These are phyloP conservation scores for Takifugu ocellatus DNA, from an alignment of 2,797 vertebrate species.

Conservation along the genomic window DNA sequence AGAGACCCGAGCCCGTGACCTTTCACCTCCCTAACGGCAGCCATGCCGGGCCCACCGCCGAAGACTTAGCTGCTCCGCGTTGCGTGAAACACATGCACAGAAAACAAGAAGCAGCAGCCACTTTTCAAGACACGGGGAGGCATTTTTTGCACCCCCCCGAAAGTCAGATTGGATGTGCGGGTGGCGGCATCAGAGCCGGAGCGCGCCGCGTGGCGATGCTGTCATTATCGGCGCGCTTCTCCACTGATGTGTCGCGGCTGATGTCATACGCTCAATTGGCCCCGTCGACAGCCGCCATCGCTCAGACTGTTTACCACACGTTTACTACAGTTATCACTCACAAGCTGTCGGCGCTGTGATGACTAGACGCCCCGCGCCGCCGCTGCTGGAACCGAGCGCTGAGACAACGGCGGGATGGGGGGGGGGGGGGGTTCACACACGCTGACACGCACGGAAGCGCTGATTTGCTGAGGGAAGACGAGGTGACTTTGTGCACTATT, in stretches of 20 bases:
- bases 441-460: conserved; percentile 5
- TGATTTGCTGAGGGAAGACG: no score
- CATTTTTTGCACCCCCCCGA: conserved; percentile 36
- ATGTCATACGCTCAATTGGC: conserved; percentile 80
- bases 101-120: neutral
- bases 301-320: conserved; percentile 66
- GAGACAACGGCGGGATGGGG: conserved; percentile 42
- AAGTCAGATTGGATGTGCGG: conserved; percentile 41
- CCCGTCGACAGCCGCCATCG: conserved; percentile 67
- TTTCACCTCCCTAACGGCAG: conserved; percentile 58
- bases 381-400: conserved; percentile 32
- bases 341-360: conserved; percentile 38
- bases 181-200: conserved; percentile 60
- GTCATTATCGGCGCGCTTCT: conserved; percentile 73
- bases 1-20: conserved; percentile 51
- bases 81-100: conserved; percentile 25
- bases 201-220: conserved; percentile 52
- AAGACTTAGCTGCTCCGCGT: conserved; percentile 39
- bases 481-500: conserved; percentile 31
- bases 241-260: conserved; percentile 67
- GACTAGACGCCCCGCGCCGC: conserved; percentile 29
- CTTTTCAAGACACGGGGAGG: conserved; percentile 23
- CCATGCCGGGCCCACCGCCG: conserved; percentile 23
- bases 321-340: conserved; percentile 72
- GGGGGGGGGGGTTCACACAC: conserved; percentile 19